phyloP scores from a whole-genome alignment of 2,113 vertebrate species.

The Verasper variegatus region DNA sequence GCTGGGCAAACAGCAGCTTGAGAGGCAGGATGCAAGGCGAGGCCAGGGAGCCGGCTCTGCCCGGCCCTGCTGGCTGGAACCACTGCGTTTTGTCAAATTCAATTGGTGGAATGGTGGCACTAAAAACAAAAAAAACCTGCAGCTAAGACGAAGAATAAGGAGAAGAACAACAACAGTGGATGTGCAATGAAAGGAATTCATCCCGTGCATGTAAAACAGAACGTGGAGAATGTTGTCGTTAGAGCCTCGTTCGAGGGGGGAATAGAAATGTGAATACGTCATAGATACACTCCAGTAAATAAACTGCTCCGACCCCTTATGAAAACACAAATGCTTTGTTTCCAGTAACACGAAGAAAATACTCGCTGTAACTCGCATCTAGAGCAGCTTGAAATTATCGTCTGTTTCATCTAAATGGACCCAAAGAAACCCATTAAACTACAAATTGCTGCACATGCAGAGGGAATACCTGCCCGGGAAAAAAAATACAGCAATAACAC shows the following conservation, averaged over 20 bases:
- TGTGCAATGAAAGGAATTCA: constrained; percentile 1
- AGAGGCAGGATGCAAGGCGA: constrained; percentile 47
- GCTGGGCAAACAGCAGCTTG: constrained; percentile 64
- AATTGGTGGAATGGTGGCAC: constrained; percentile 40
- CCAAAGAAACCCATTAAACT: constrained; percentile 53
- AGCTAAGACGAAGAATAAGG: constrained; percentile 22
- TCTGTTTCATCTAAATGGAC: constrained; percentile 27
- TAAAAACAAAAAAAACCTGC: constrained; percentile 14
- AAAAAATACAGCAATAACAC: constrained; percentile 48
- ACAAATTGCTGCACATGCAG: constrained; percentile 38
- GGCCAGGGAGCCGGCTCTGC: constrained; percentile 20
- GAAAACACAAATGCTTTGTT: too few relatives aligned
- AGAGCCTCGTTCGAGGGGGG: constrained; percentile 1
- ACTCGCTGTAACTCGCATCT: neutral
- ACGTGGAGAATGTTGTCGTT: neutral
- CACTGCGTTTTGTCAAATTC: constrained; percentile 55
- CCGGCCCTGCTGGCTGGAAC: neutral
- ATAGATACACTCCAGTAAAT: constrained; percentile 4
- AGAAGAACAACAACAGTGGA: constrained; percentile 1
- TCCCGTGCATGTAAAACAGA: constrained; percentile 6
- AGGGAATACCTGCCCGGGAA: constrained; percentile 42
- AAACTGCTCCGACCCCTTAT: constrained; percentile 13
- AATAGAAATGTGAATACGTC: constrained; percentile 7
- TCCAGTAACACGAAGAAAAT: constrained; percentile 16
- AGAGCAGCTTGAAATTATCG: constrained; percentile 3